Conservation (phyloP, 2,888 invertebrate species). For the Dusona sp. region DNA sequence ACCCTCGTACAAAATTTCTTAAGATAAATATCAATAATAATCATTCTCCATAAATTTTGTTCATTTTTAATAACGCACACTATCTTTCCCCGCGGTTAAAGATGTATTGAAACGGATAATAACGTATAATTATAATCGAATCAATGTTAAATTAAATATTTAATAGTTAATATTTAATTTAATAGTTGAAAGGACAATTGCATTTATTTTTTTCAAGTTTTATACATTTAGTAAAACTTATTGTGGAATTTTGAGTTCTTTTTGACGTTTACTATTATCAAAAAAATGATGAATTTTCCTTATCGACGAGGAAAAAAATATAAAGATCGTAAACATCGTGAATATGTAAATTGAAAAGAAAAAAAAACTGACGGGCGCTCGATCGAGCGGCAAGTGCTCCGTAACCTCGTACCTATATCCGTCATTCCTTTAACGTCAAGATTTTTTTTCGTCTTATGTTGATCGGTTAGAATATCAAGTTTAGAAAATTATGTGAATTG, state of each 20-base stretch:
- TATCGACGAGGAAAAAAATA: background rate
- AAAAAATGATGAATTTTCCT: no score
- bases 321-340: background rate
- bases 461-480: constrained; percentile 50
- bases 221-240: background rate
- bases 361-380: constrained; percentile 57
- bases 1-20: background rate
- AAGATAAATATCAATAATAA: background rate
- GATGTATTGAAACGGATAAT: background rate
- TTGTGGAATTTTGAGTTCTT: background rate
- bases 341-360: background rate
- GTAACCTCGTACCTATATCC: constrained; percentile 59
- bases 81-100: background rate
- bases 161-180: no score
- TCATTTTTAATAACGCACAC: no score
- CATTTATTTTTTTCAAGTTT: background rate
- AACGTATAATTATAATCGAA: background rate
- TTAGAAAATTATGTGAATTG: constrained; percentile 61
- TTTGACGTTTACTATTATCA: background rate
- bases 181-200: background rate
- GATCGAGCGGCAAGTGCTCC: constrained; percentile 51
- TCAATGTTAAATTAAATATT: no score
- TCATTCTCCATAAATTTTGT: background rate
- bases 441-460: constrained; percentile 23
- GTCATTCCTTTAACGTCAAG: constrained; percentile 55